A percentile compares a stretch with the other conserved stretches of the same genome.
These are phyloP conservation scores for Nebria salina DNA, from an alignment of 2,888 invertebrate species.

Conservation along the genomic window DNA sequence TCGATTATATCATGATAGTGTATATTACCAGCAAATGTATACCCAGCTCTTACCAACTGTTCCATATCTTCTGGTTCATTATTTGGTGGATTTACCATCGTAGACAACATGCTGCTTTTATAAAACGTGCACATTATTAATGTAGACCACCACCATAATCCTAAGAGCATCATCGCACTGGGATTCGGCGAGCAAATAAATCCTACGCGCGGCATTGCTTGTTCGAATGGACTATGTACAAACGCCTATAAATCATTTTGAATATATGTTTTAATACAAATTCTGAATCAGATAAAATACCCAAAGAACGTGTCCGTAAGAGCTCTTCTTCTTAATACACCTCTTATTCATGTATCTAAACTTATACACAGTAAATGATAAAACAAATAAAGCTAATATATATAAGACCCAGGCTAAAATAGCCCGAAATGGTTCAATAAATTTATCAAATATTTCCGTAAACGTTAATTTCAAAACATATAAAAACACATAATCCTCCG, in stretches of 20 bases:
- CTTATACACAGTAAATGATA: constrained; percentile 15
- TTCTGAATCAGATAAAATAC: constrained; percentile 18
- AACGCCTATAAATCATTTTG: constrained; percentile 23
- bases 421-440: constrained; percentile 47
- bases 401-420: constrained; percentile 29
- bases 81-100: constrained; percentile 48
- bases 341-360: background rate
- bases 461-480: constrained; percentile 42
- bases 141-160: constrained; percentile 43
- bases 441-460: constrained; percentile 43
- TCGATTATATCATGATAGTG: constrained; percentile 46
- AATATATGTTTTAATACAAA: background rate
- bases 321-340: background rate
- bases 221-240: constrained; percentile 34
- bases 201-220: constrained; percentile 4
- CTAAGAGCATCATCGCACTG: constrained; percentile 16
- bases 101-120: constrained; percentile 46
- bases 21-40: constrained; percentile 44
- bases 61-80: constrained; percentile 45
- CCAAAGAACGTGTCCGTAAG: constrained; percentile 26
- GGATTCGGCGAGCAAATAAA: background rate
- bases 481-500: constrained; percentile 48
- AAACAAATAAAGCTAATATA: constrained; percentile 16
- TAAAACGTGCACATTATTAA: constrained; percentile 46
- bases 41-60: constrained; percentile 39